These are phyloP conservation scores for Odocoileus hemionus DNA, from an alignment of 2,113 vertebrate genomes.

Conservation along the genomic window DNA sequence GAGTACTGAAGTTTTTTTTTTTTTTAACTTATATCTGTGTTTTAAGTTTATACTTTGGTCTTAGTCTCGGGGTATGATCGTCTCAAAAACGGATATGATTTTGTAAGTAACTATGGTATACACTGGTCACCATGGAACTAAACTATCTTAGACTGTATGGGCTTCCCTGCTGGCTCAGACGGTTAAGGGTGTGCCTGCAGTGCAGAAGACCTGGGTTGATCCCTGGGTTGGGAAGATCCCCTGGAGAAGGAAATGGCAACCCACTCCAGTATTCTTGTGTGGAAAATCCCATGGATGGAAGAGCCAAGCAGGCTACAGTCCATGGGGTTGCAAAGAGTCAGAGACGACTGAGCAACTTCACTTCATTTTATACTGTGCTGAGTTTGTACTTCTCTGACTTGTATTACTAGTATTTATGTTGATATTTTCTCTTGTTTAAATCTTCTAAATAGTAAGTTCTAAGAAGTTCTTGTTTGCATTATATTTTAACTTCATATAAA, in stretches of 20 bases:
- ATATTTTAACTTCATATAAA: slow-evolving; percentile 53
- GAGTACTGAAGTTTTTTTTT: background rate
- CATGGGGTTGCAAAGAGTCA: background rate
- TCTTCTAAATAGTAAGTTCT: slow-evolving; percentile 40
- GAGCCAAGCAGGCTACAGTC: background rate
- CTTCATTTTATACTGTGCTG: background rate
- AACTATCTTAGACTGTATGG: background rate
- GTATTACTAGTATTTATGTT: background rate
- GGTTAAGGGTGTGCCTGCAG: background rate
- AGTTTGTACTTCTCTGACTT: background rate
- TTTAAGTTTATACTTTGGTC: slow-evolving; percentile 10
- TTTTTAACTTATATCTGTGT: background rate
- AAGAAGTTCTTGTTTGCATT: slow-evolving; percentile 27
- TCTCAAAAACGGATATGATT: background rate
- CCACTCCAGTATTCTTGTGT: background rate
- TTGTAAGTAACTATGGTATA: background rate
- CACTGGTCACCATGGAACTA: background rate
- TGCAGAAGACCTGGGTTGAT: background rate
- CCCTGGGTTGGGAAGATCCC: background rate
- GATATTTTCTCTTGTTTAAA: slow-evolving; percentile 29
- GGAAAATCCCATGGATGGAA: background rate
- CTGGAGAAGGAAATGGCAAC: background rate
- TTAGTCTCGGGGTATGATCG: background rate
- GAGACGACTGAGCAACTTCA: background rate
- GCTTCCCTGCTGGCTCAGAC: background rate